A percentile compares a stretch with the other conserved stretches of the same genome.
These are phyloP conservation scores for Ennomos fuscantarius DNA, from an alignment of 2,888 invertebrate genomes.

Conservation along the genomic window DNA sequence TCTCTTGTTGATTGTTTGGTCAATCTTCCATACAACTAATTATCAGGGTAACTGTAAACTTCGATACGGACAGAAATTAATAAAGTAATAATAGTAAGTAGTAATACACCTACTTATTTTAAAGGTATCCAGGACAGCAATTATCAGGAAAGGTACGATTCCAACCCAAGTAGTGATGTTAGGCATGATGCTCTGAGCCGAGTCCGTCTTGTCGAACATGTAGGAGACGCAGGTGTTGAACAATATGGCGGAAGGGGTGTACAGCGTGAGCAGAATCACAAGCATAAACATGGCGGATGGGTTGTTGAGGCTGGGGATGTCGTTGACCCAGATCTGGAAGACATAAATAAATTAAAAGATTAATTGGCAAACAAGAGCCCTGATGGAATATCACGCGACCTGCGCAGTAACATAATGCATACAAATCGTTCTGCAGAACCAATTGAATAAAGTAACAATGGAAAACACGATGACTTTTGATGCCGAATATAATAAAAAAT, in stretches of 20 bases:
- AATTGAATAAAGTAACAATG: no score
- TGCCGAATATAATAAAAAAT: no score
- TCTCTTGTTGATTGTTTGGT: no score
- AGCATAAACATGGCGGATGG: constrained; percentile 89
- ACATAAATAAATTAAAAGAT: not conserved
- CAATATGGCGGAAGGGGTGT: constrained; percentile 90
- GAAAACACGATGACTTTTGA: not conserved
- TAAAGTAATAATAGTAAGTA: constrained; percentile 13
- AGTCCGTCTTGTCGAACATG: constrained; percentile 92
- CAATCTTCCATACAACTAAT: no score
- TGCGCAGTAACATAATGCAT: no score
- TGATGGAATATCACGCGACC: no score
- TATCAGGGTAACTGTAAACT: no score
- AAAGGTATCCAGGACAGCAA: constrained; percentile 89
- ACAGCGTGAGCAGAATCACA: constrained; percentile 87
- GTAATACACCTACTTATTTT: constrained; percentile 85
- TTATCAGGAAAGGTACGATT: constrained; percentile 90
- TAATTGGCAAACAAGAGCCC: no score
- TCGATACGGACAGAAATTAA: not conserved
- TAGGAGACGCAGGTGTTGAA: constrained; percentile 92
- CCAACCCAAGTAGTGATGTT: constrained; percentile 91
- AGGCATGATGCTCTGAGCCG: constrained; percentile 92
- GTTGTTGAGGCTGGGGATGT: constrained; percentile 89
- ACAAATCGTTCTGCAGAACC: no score
- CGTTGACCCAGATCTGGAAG: constrained; percentile 87